Conservation (phyloP, 2,113 vertebrate genomes). For the Rhagologus leucostigma region DNA sequence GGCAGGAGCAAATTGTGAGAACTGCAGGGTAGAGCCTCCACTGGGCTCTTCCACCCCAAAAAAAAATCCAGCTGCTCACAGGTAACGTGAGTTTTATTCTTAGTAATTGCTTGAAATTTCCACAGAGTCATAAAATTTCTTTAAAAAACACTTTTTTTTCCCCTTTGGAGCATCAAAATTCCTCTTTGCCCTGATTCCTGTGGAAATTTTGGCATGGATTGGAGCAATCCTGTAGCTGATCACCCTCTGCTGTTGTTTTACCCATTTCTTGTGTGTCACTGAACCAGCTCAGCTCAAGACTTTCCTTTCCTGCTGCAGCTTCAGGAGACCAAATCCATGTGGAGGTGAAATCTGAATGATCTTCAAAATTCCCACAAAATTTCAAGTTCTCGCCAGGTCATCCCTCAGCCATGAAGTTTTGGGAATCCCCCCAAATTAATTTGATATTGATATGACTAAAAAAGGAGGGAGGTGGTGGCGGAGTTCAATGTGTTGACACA, state of each 20-base stretch:
- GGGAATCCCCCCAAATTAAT: neutral
- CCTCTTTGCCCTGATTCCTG: neutral
- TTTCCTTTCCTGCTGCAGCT: neutral
- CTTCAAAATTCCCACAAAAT: neutral
- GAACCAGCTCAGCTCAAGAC: neutral
- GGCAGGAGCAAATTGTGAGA: neutral
- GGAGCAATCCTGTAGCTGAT: neutral
- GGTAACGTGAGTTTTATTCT: neutral
- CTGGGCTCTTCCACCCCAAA: neutral
- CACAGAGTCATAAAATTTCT: neutral
- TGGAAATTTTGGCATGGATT: neutral
- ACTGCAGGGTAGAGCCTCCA: neutral
- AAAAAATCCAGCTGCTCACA: neutral
- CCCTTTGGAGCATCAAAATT: neutral
- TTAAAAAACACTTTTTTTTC: neutral
- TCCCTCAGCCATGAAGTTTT: neutral
- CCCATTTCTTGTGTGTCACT: neutral
- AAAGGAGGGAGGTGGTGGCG: neutral
- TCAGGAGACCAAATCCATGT: neutral
- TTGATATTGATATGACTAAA: neutral
- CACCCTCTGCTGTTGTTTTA: neutral
- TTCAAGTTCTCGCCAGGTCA: neutral
- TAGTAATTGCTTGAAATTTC: neutral
- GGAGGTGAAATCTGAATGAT: neutral
- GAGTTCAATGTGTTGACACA: fast-evolving